Evolutionary conservation across 2,888 invertebrate genomes (phyloP).

Genomic region (Oasisia sp.): DNA sequence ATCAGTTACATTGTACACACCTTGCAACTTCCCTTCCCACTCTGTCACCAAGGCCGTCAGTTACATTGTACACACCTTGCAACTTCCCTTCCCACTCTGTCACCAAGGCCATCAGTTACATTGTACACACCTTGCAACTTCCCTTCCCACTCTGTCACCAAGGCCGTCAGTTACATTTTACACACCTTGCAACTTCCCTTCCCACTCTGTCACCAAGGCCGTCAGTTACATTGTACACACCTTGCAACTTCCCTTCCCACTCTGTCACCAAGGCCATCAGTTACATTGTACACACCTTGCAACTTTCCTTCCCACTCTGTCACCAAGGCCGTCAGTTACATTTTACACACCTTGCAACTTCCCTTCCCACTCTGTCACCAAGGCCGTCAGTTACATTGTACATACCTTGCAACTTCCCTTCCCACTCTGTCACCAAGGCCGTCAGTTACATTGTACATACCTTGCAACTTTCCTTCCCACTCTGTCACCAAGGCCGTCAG

Average conservation of each 20-base stretch:
- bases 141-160: constrained; percentile 52
- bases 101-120: constrained; percentile 52
- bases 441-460: no score
- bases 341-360: constrained; percentile 32
- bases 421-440: constrained; percentile 53
- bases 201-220: constrained; percentile 53
- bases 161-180: constrained; percentile 50
- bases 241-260: constrained; percentile 42
- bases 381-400: constrained; percentile 52
- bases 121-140: constrained; percentile 32
- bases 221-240: no score
- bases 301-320: constrained; percentile 50
- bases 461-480: constrained; percentile 42
- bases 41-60: constrained; percentile 55
- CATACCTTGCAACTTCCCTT: constrained; percentile 36
- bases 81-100: constrained; percentile 49
- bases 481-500: constrained; percentile 55
- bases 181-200: constrained; percentile 37
- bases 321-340: constrained; percentile 52
- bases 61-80: no score
- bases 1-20: no score
- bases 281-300: no score
- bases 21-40: constrained; percentile 42
- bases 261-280: constrained; percentile 55
- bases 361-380: constrained; percentile 52